Percentiles rank a stretch among this genome's conserved stretches.
These are phyloP conservation scores for Periparus ater DNA, from an alignment of 2,797 vertebrate species.

Conservation along the genomic window DNA sequence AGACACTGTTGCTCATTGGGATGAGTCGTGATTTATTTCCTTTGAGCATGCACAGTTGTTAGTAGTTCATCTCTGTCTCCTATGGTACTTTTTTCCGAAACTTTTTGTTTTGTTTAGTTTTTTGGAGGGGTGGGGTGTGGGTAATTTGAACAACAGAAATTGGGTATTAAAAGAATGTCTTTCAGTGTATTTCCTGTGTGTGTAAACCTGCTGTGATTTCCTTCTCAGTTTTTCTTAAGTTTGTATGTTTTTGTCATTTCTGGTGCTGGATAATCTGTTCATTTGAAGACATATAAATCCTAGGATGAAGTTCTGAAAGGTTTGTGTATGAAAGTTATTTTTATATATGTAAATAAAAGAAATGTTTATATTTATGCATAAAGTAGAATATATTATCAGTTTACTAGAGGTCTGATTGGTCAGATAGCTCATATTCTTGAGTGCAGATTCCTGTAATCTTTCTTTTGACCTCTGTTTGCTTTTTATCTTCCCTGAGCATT, in stretches of 20 bases:
- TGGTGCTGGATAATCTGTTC: not conserved
- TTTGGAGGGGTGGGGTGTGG: too few species aligned
- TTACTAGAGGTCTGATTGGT: not conserved
- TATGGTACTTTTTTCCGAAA: not conserved
- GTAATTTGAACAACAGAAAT: not conserved
- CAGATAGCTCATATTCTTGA: not conserved
- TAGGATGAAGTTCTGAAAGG: not conserved
- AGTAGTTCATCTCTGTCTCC: not conserved
- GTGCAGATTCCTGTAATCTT: not conserved
- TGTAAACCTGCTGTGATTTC: not conserved
- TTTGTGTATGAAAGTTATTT: not conserved
- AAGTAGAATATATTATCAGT: not conserved
- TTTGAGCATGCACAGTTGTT: not conserved
- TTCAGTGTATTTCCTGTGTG: not conserved
- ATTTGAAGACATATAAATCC: not conserved
- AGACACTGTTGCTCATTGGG: not conserved
- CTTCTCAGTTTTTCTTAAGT: not conserved
- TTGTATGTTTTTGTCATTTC: not conserved
- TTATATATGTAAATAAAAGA: not conserved
- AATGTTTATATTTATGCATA: not conserved
- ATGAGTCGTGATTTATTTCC: not conserved
- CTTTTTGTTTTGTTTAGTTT: not conserved
- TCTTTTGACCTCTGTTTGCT: not conserved
- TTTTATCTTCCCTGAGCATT: not conserved
- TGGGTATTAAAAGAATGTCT: not conserved